These are phyloP conservation scores for Ptycholaimellus sp. DNA, from an alignment of 2,888 invertebrate genomes.

Conservation along the genomic window DNA sequence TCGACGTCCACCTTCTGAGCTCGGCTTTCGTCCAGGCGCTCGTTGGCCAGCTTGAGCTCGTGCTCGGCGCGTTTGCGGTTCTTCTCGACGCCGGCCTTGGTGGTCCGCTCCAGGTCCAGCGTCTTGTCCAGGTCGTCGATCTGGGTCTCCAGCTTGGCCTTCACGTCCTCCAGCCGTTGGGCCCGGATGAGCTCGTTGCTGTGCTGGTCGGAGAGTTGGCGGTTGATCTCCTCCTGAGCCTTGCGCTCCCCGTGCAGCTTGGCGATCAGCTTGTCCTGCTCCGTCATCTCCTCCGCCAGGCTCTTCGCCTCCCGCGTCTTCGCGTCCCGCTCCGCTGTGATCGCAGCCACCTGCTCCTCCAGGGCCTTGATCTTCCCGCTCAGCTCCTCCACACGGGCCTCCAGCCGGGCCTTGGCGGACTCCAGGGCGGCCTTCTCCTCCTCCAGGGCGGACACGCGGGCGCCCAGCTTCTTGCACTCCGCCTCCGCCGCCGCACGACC, in stretches of 20 bases:
- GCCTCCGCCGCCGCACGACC: background rate
- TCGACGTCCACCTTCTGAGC: slow-evolving; percentile 1
- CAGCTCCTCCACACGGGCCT: slow-evolving; percentile 65
- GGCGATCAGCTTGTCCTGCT: background rate
- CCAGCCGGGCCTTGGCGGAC: slow-evolving; percentile 46
- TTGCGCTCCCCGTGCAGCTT: slow-evolving; percentile 24
- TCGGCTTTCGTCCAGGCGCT: slow-evolving; percentile 6
- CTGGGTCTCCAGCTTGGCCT: slow-evolving; percentile 88
- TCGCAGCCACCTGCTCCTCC: slow-evolving; percentile 4
- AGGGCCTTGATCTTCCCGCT: slow-evolving; percentile 6
- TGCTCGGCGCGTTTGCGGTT: too few relatives aligned
- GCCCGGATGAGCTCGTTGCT: slow-evolving; percentile 85
- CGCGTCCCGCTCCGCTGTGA: slow-evolving; percentile 5
- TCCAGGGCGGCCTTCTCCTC: slow-evolving; percentile 70
- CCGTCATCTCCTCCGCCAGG: background rate
- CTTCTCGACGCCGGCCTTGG: too few relatives aligned
- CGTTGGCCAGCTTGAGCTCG: slow-evolving; percentile 9
- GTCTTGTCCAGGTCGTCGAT: slow-evolving; percentile 38
- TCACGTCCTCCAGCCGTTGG: slow-evolving; percentile 94
- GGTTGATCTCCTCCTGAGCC: slow-evolving; percentile 49
- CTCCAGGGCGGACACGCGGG: slow-evolving; percentile 32
- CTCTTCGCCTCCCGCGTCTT: background rate
- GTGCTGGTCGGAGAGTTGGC: slow-evolving; percentile 26
- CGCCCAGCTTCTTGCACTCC: slow-evolving; percentile 25
- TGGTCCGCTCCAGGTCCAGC: slow-evolving; percentile 10